A percentile compares a stretch with the other conserved stretches of the same genome.
These are phyloP conservation scores for Pogonocherus hispidulus DNA, from an alignment of 2,888 invertebrate genomes.

Conservation along the genomic window DNA sequence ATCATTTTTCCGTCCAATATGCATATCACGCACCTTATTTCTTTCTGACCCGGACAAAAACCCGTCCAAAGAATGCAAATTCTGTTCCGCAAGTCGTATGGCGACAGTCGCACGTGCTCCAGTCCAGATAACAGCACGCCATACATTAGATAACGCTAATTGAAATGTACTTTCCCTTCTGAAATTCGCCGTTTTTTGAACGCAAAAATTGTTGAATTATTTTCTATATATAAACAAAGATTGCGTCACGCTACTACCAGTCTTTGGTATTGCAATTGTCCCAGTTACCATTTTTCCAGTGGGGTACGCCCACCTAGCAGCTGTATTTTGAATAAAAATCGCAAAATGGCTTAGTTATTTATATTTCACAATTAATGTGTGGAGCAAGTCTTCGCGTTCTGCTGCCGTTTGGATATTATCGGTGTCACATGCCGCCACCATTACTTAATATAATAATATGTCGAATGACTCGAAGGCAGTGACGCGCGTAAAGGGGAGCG, in stretches of 20 bases:
- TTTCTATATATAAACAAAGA: constrained; percentile 21
- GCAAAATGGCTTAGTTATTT: constrained; percentile 25
- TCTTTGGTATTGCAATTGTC: constrained; percentile 34
- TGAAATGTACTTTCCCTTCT: constrained; percentile 58
- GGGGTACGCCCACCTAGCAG: constrained; percentile 24
- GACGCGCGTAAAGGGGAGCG: constrained; percentile 1
- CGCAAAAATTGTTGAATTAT: constrained; percentile 39
- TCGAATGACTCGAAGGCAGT: constrained; percentile 14
- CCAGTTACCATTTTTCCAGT: constrained; percentile 31
- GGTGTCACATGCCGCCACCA: constrained; percentile 19
- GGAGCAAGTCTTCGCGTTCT: constrained; percentile 27
- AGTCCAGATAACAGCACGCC: constrained; percentile 26
- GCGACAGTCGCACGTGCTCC: constrained; percentile 8
- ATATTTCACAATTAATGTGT: constrained; percentile 26
- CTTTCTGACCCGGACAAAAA: neutral
- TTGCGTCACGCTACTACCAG: constrained; percentile 29
- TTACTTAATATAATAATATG: constrained; percentile 25
- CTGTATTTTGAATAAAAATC: constrained; percentile 29
- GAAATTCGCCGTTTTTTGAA: constrained; percentile 44
- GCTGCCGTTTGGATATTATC: constrained; percentile 25
- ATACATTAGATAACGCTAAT: constrained; percentile 59
- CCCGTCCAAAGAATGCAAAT: constrained; percentile 13
- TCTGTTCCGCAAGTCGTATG: constrained; percentile 11
- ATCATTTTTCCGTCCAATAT: neutral
- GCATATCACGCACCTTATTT: neutral